A percentile compares a stretch with the other conserved stretches of the same genome.
These are phyloP conservation scores for Tortricodes alternella DNA, from an alignment of 2,888 invertebrate species.

Conservation along the genomic window DNA sequence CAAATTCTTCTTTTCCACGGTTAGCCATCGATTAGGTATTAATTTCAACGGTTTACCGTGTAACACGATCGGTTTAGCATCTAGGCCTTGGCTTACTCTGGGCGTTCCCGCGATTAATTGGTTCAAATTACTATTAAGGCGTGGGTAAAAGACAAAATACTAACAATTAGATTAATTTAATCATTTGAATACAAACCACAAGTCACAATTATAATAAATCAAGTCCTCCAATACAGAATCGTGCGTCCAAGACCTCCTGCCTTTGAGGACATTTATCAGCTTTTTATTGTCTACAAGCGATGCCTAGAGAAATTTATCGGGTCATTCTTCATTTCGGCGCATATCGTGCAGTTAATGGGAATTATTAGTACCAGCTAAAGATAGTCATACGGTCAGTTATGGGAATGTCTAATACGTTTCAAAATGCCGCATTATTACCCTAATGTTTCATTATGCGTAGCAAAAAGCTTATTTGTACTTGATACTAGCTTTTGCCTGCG, in stretches of 20 bases:
- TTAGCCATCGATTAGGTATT: conserved; percentile 7
- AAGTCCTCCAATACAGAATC: no score
- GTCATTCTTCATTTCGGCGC: conserved; percentile 26
- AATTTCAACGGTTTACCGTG: conserved; percentile 43
- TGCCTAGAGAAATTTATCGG: conserved; percentile 40
- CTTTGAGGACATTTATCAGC: conserved; percentile 28
- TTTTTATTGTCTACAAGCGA: conserved; percentile 37
- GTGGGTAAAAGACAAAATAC: conserved; percentile 46
- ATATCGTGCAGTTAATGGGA: neutral
- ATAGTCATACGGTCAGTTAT: neutral
- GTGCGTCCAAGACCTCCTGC: no score
- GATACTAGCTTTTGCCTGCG: no score
- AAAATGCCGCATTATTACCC: no score
- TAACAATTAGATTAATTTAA: conserved; percentile 2
- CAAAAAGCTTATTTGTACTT: no score
- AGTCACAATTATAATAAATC: no score
- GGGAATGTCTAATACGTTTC: no score
- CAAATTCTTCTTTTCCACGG: conserved; percentile 21
- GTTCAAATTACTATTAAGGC: conserved; percentile 44
- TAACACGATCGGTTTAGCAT: conserved; percentile 64
- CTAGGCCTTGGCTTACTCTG: conserved; percentile 70
- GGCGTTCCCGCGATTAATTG: conserved; percentile 60
- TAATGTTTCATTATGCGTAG: no score
- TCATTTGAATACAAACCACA: neutral
- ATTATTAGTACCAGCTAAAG: neutral